Percentiles rank a stretch among this genome's conserved stretches.
phyloP scores from a whole-genome alignment of 2,113 vertebrate species.

The Nanger granti region DNA sequence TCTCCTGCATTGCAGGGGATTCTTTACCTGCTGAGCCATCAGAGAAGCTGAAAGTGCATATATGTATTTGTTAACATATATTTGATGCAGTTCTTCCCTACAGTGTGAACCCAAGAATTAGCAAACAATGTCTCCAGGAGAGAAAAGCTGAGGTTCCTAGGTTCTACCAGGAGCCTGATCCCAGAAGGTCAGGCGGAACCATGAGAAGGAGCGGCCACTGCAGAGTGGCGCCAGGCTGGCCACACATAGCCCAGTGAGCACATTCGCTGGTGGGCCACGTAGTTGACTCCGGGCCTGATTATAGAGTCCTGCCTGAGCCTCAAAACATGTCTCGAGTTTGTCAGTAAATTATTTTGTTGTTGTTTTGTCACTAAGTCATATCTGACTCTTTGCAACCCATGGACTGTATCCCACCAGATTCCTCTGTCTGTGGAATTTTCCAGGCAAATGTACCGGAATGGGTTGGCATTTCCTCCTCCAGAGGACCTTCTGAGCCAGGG shows the following conservation, averaged over 20 bases:
- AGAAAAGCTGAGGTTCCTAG: background rate
- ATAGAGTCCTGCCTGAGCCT: background rate
- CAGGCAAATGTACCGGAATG: background rate
- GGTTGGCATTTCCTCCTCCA: background rate
- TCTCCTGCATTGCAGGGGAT: background rate
- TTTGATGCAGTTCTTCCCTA: background rate
- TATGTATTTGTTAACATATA: background rate
- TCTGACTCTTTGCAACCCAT: background rate
- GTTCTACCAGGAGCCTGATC: background rate
- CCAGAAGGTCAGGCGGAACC: background rate
- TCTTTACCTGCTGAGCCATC: background rate
- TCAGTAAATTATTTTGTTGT: background rate
- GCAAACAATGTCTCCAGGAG: background rate
- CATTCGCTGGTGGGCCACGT: accelerated
- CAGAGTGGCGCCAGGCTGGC: accelerated
- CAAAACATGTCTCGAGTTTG: background rate
- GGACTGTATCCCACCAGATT: background rate
- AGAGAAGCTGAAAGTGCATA: background rate
- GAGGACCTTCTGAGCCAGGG: background rate
- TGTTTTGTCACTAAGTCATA: background rate
- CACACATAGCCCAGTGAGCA: background rate
- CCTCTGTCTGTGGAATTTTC: background rate
- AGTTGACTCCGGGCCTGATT: background rate
- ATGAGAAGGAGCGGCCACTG: background rate
- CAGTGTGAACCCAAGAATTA: background rate